These are phyloP conservation scores for Apotomis betuletana DNA, from an alignment of 2,888 invertebrate species.

Conservation along the genomic window DNA sequence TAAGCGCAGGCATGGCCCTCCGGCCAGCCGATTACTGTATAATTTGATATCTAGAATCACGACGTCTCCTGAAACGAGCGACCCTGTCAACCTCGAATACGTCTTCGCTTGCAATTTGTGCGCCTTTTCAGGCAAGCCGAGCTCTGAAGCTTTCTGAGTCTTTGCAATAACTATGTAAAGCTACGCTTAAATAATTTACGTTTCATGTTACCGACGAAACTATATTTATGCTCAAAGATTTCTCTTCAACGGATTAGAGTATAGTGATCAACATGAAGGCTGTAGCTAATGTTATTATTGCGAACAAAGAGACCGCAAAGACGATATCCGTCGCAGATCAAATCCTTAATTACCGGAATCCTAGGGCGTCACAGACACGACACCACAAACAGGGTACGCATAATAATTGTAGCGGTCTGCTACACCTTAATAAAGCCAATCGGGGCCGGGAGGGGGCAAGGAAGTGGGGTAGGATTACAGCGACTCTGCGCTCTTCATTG, in stretches of 20 bases:
- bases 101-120: constrained; percentile 75
- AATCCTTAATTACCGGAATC: constrained; percentile 81
- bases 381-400: constrained; percentile 83
- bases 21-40: constrained; percentile 74
- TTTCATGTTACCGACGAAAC: constrained; percentile 18
- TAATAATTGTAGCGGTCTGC: constrained; percentile 83
- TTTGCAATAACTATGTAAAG: constrained; percentile 34
- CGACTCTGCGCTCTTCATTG: constrained; percentile 79
- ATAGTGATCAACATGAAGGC: constrained; percentile 29
- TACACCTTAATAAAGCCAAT: constrained; percentile 84
- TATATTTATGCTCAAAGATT: constrained; percentile 19
- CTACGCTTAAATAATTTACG: constrained; percentile 35
- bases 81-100: constrained; percentile 71
- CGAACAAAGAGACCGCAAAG: constrained; percentile 56
- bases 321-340: constrained; percentile 72
- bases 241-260: constrained; percentile 19
- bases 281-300: constrained; percentile 31
- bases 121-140: constrained; percentile 68
- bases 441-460: constrained; percentile 61
- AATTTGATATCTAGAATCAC: constrained; percentile 80
- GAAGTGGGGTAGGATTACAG: constrained; percentile 69
- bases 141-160: constrained; percentile 39
- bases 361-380: constrained; percentile 76
- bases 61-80: constrained; percentile 64
- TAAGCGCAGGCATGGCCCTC: constrained; percentile 62